Evolutionary conservation across 53 echinoderm and acorn worm species (phyloP), one percentile per base, ranked within the genome.

Genomic region (Zoroaster sp.): DNA sequence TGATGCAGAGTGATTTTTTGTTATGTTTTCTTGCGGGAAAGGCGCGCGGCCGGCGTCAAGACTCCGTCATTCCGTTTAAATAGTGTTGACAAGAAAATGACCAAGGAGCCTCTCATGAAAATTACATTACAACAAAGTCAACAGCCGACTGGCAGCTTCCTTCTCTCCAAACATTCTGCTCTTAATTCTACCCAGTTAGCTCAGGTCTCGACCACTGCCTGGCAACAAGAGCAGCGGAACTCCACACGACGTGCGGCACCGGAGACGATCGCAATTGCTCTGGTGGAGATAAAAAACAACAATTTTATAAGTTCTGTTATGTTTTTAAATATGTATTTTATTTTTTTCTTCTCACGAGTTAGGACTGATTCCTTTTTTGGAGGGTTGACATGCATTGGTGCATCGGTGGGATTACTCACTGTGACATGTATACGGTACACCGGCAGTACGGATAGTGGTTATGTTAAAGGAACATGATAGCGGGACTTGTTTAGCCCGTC

Each of bases 51-150:
- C 71, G 85, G 40, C 82, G 31, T 18, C 85, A 15, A 51, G 47
- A 21, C 47, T 45, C 85, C 85, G 71, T 35, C 85, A 51, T 70
- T 85, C 54, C 35, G 85, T 71, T 71, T 71, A 71, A 66, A 85
- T 71, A 85, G 69, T 85, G 85, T 85, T 85, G 85, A 85, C 85
- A 70, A 51, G 85, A 85, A 85, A 85, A 85, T 70, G 70, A 67
- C 85, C 71, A 42, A 14, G 85, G 71, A 85, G 85, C 69, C 85
- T 68, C 83, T 71, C 85, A 85, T 85, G 69, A 85, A 85, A 85
- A 85, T 71, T 85, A 70, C 85, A 85, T 85, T 85, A 85, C 71
- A 85, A 85, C 85, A 46, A 71, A 47, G 85, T 85, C 85, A 85
- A 85, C 85, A 85, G 85, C 54, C 69, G 46, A 70, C 67, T 49